Conservation (phyloP, 2,797 vertebrate species). For the Pterois miles region DNA sequence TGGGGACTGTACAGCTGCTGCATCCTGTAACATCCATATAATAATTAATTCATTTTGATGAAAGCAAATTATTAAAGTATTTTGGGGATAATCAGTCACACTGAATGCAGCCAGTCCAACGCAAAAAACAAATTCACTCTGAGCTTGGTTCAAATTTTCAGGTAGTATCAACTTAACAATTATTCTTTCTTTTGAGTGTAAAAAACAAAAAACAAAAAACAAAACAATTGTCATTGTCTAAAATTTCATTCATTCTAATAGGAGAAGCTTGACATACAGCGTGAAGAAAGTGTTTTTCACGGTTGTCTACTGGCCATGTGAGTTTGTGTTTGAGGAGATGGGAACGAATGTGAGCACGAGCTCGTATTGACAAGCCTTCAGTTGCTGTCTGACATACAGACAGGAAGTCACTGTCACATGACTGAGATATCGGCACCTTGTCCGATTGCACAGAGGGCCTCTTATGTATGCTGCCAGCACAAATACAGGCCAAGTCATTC, state of each 20-base stretch:
- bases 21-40: background rate
- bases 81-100: background rate
- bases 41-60: background rate
- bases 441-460: slow-evolving; percentile 76
- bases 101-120: background rate
- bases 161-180: background rate
- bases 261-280: background rate
- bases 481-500: slow-evolving; percentile 68
- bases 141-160: background rate
- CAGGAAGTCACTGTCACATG: slow-evolving; percentile 85
- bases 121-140: background rate
- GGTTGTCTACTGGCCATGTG: slow-evolving; percentile 15
- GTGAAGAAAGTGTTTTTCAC: background rate
- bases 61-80: background rate
- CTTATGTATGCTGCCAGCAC: slow-evolving; percentile 80
- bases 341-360: slow-evolving; percentile 73
- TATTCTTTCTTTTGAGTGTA: background rate
- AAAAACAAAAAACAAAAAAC: no score
- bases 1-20: background rate
- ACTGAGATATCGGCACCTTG: slow-evolving; percentile 84
- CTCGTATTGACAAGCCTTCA: slow-evolving; percentile 83
- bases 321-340: slow-evolving; percentile 72
- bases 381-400: slow-evolving; percentile 73
- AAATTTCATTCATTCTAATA: background rate
- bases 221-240: background rate